Evolutionary conservation across 2,113 vertebrate species (phyloP).

Genomic region (Steatornis caripensis): DNA sequence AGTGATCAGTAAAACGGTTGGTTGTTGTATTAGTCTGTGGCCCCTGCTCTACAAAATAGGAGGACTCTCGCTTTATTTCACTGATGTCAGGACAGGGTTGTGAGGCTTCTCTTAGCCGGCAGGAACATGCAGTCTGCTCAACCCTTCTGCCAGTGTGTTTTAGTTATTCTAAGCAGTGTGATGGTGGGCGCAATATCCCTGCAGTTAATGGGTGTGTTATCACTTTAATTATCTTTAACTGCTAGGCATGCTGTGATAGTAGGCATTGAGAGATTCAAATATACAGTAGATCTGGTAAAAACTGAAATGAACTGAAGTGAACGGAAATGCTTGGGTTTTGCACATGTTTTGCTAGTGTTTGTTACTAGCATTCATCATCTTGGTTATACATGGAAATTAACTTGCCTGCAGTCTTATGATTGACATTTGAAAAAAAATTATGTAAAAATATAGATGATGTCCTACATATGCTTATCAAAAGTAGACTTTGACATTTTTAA

Average conservation of each 20-base stretch:
- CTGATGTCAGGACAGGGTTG: conserved; percentile 11
- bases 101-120: conserved; percentile 4
- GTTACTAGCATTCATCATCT: background rate
- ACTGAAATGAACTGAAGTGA: too few species aligned
- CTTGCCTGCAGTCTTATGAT: background rate
- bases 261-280: conserved; percentile 48
- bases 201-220: conserved; percentile 37
- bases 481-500: background rate
- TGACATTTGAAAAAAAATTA: background rate
- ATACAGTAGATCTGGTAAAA: background rate
- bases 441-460: background rate
- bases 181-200: background rate
- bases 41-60: background rate
- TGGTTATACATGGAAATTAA: background rate
- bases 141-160: background rate
- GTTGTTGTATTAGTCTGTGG: background rate
- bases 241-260: conserved; percentile 33
- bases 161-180: conserved; percentile 22
- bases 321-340: background rate
- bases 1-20: background rate
- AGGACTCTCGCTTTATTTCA: background rate
- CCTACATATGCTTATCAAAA: background rate
- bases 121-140: conserved; percentile 20
- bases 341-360: background rate
- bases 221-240: conserved; percentile 58